Evolutionary conservation across 37 sponge, comb jelly and placozoan species (phyloP).

Genomic region (Cliona cf. orientalis): DNA sequence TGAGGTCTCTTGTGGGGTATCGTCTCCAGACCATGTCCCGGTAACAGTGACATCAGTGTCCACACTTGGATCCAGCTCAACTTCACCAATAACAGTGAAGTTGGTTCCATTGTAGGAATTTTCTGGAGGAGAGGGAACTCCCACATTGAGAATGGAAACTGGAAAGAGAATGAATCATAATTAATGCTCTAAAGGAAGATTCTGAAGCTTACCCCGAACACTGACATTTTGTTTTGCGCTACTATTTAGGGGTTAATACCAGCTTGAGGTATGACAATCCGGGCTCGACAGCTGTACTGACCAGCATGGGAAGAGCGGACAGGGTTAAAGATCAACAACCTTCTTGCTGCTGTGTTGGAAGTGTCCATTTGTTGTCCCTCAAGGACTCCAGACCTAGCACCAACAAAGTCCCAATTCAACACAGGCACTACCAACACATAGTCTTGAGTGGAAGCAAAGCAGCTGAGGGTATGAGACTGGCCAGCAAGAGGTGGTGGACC

Average conservation of each 20-base stretch:
- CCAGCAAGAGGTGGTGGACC: background rate
- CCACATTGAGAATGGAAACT: background rate
- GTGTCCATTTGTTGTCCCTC: too few relatives aligned
- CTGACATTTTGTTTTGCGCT: background rate
- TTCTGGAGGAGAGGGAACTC: background rate
- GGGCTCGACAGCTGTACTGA: background rate
- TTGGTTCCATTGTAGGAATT: background rate
- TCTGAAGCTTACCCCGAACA: background rate
- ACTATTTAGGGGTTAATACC: background rate
- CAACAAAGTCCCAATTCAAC: background rate
- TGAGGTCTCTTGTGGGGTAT: background rate
- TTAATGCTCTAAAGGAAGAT: background rate
- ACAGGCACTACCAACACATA: background rate
- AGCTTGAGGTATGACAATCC: background rate
- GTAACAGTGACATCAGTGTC: slow-evolving; percentile 4
- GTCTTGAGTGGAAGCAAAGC: background rate
- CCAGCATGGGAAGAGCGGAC: background rate
- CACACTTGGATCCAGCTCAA: slow-evolving; percentile 1
- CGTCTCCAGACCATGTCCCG: background rate
- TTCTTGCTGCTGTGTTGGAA: background rate
- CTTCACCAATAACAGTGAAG: background rate
- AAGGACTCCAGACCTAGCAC: background rate
- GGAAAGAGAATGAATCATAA: background rate
- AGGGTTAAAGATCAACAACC: background rate
- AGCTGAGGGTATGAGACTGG: background rate